These are phyloP conservation scores for Morbakka virulenta DNA, from an alignment of 30 jellyfish, hydroid and myxozoan species.

Conservation along the genomic window DNA sequence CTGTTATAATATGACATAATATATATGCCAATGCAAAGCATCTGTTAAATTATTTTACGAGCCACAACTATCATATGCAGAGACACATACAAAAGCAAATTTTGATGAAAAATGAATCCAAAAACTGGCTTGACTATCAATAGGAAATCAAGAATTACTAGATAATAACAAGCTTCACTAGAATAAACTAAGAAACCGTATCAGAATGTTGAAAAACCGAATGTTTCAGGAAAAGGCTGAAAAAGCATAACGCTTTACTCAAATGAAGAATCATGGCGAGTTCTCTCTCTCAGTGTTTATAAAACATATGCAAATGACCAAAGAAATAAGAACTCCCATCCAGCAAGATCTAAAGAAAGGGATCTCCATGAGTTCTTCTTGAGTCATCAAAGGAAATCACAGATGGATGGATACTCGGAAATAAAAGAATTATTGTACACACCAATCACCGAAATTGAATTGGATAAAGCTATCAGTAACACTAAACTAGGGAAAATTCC, in stretches of 20 bases:
- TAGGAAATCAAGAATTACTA: constrained; percentile 15
- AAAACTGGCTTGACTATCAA: constrained; percentile 43
- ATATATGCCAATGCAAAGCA: too few species aligned
- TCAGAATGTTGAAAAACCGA: constrained; percentile 12
- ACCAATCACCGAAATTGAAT: neutral
- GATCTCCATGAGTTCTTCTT: too few species aligned
- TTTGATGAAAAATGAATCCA: too few species aligned
- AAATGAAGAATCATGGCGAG: constrained; percentile 10
- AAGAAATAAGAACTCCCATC: constrained; percentile 9
- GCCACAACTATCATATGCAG: too few species aligned
- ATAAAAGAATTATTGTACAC: neutral
- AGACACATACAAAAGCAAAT: too few species aligned
- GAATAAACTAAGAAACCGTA: constrained; percentile 9
- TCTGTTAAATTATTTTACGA: too few species aligned
- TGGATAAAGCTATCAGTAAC: constrained; percentile 36
- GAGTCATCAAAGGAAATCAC: constrained; percentile 1
- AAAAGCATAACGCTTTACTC: constrained; percentile 32
- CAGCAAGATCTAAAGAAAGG: constrained; percentile 25
- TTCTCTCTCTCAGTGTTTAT: constrained; percentile 12
- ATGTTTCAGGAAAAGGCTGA: constrained; percentile 51
- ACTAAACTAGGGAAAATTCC: constrained; percentile 55
- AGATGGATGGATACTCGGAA: constrained; percentile 45
- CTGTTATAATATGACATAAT: too few species aligned
- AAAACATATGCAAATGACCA: constrained; percentile 33
- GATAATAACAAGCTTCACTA: constrained; percentile 12